Base-by-base conservation (phyloP, 1,140 invertebrate species). In the Lasioglossum baleicum region DNA sequence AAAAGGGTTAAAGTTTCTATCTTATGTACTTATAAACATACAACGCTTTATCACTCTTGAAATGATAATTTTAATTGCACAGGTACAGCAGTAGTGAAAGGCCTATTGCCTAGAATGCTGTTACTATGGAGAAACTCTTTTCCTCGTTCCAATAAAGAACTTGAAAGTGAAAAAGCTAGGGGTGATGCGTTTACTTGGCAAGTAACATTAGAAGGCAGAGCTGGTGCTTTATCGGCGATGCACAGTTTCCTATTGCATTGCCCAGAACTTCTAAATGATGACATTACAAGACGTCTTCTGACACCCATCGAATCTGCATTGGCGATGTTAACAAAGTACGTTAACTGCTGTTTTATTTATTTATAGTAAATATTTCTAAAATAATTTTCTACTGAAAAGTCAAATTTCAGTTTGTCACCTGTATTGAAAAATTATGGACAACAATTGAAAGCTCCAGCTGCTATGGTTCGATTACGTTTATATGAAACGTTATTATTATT, bases 121-220 rank as follows among this genome's bases (percentile, higher is more conserved):
- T 91, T 99, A 6, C 92, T 99, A 5, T 99, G 99, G 99, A 96
- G 98, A 87, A 99, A 99, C 93, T 98, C 98, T 42, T 99, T 99
- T 92, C 99, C 99, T 0, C 94, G 98, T 61, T 99, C 98, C 0
- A 96, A 96, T 44, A 99, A 99, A 90, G 98, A 99, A 92, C 94
- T 99, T 31, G 99, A 99, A 89, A 98, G 97, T 10, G 99, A 99
- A 93, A 99, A 99, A 90, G 97, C 97, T 0, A 95, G 99, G 79
- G 99, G 99, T 10, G 99, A 99, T 94, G 97, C 98, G 0, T 99
- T 99, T 91, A 99, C 99, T 60, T 99, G 99, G 99, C 98, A 99
- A 94, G 97, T 99, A 26, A 99, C 98, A 2, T 93, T 99, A 65
- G 98, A 99, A 94, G 98, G 98, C 20, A 94, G 99, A 75, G 97